These are phyloP conservation scores for Nothoprocta perdicaria DNA, from an alignment of 2,113 vertebrate genomes.

Conservation along the genomic window DNA sequence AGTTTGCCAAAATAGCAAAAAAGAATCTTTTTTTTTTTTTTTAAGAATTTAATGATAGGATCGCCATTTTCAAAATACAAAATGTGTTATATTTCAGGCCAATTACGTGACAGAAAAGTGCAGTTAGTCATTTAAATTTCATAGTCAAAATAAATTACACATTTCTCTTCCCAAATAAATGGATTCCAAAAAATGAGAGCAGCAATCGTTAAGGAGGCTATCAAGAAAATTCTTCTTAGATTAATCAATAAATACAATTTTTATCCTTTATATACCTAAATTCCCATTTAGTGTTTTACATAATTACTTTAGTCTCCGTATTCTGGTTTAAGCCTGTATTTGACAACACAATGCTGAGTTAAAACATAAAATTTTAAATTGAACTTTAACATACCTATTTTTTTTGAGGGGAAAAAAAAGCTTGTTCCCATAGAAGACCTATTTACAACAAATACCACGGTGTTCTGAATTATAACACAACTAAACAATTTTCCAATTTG, in stretches of 20 bases:
- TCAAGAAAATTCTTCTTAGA: background rate
- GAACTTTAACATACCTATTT: background rate
- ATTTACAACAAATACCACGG: background rate
- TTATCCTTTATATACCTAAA: background rate
- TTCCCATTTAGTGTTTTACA: background rate
- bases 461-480: slow-evolving; percentile 7
- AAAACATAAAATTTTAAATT: background rate
- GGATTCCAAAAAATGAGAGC: background rate
- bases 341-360: background rate
- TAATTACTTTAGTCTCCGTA: background rate
- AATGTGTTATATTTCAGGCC: background rate
- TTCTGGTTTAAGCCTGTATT: background rate
- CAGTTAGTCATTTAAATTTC: background rate
- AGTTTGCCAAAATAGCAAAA: background rate
- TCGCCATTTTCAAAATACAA: background rate
- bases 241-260: background rate
- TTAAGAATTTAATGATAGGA: slow-evolving; percentile 5
- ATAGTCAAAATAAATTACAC: background rate
- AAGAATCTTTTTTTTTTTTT: background rate
- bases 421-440: background rate
- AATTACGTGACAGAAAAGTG: background rate
- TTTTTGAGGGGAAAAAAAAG: background rate
- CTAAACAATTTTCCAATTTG: background rate
- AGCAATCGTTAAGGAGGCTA: background rate
- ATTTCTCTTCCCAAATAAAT: background rate